phyloP scores from a whole-genome alignment of 2,888 invertebrate genomes.

The Hydrotaea diabolus region DNA sequence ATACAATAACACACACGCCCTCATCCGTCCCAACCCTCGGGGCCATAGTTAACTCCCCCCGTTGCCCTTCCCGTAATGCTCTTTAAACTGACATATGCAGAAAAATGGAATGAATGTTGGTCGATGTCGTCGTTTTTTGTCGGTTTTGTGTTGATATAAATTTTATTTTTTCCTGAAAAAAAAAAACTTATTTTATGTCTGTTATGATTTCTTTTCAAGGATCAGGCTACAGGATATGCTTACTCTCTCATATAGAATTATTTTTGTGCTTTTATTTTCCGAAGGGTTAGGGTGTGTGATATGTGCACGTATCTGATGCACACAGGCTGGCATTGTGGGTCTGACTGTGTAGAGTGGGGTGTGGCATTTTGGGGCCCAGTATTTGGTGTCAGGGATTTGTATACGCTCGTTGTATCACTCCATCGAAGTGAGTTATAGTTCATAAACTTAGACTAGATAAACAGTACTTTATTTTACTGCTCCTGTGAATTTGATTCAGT shows the following conservation, averaged over 20 bases:
- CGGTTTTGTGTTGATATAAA: background rate
- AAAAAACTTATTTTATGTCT: conserved; percentile 32
- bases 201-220: conserved; percentile 32
- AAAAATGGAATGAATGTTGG: conserved; percentile 10
- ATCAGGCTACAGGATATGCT: background rate
- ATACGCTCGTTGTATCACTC: background rate
- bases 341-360: background rate
- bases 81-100: conserved; percentile 30
- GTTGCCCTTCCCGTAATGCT: background rate
- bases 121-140: background rate
- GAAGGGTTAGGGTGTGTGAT: background rate
- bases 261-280: background rate
- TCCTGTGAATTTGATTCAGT: conserved; percentile 1
- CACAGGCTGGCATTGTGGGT: background rate
- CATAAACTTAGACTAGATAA: conserved; percentile 28
- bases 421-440: background rate
- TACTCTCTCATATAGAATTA: background rate
- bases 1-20: conserved; percentile 14
- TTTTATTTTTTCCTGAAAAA: conserved; percentile 11
- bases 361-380: background rate
- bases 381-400: background rate
- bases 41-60: background rate
- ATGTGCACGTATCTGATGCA: conserved; percentile 23
- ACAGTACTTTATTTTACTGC: conserved; percentile 1
- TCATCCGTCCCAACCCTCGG: background rate